A percentile compares a stretch with the other conserved stretches of the same genome.
These are phyloP conservation scores for Apodemus sylvaticus DNA, from an alignment of 2,113 vertebrate genomes.

Conservation along the genomic window DNA sequence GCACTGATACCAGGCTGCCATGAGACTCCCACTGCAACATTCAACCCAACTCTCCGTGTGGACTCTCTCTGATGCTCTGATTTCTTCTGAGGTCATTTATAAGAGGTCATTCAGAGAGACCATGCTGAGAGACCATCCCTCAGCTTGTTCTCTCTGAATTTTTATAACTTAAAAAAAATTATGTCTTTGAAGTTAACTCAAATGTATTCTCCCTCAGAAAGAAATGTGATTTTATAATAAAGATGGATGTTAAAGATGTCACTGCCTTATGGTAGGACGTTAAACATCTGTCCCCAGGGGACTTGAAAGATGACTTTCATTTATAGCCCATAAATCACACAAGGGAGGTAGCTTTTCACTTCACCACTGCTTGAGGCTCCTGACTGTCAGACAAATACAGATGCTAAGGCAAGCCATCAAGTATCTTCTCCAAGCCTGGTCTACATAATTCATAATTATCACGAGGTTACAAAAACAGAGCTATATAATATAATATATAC, in stretches of 20 bases:
- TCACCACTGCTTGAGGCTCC: not conserved
- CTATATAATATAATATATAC: not conserved
- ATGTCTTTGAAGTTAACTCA: slow-evolving; percentile 30
- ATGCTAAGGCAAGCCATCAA: not conserved
- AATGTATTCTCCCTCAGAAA: slow-evolving; percentile 27
- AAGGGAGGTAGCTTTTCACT: not conserved
- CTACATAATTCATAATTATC: not conserved
- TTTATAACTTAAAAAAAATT: not conserved
- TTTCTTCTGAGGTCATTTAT: slow-evolving; percentile 26
- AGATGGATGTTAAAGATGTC: not conserved
- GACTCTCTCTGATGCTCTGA: not conserved
- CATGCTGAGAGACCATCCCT: too few species aligned
- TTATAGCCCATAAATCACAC: not conserved
- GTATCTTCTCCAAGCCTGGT: not conserved
- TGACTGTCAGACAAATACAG: not conserved
- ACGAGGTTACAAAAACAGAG: not conserved
- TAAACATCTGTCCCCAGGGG: not conserved
- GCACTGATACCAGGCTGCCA: not conserved
- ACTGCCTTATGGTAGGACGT: not conserved
- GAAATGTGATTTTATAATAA: slow-evolving; percentile 30
- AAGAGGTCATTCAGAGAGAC: too few species aligned
- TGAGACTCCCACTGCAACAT: not conserved
- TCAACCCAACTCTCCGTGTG: not conserved
- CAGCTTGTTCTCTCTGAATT: not conserved
- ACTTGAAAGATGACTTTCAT: not conserved